Conservation (phyloP, 2,888 invertebrate species). For the Caenorhabditis sp. region DNA sequence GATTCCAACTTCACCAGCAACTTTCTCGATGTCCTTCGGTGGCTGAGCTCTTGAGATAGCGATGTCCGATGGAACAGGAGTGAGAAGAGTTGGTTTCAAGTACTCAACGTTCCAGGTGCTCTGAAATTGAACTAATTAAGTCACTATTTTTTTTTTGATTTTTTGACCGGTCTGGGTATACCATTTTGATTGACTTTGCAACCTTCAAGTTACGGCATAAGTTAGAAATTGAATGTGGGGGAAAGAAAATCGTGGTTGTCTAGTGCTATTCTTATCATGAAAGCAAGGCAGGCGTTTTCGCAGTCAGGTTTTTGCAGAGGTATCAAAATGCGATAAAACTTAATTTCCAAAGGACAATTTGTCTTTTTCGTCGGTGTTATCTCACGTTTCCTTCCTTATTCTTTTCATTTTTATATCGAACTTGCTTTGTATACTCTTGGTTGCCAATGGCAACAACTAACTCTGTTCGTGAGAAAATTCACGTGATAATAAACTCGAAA, state of each 20-base stretch:
- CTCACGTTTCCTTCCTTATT: no score
- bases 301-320: conserved; percentile 11
- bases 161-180: conserved; percentile 11
- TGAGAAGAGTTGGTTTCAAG: conserved; percentile 68
- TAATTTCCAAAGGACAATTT: background rate
- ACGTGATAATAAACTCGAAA: no score
- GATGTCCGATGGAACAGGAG: conserved; percentile 94
- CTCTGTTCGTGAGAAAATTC: no score
- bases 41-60: conserved; percentile 89
- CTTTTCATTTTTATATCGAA: no score
- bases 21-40: conserved; percentile 79
- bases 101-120: conserved; percentile 71
- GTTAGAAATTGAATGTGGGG: conserved; percentile 19
- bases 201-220: conserved; percentile 10
- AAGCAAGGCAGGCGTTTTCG: conserved; percentile 14
- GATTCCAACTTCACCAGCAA: conserved; percentile 85
- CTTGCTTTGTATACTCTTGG: no score
- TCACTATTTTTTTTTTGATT: background rate
- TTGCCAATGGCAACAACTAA: no score
- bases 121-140: conserved; percentile 27
- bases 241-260: conserved; percentile 16
- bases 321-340: conserved; percentile 16
- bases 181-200: conserved; percentile 20
- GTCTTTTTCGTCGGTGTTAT: background rate
- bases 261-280: conserved; percentile 31